Percentiles rank a stretch among this genome's conserved stretches.
These are phyloP conservation scores for Apoda limacodes DNA, from an alignment of 2,888 invertebrate species.

Conservation along the genomic window DNA sequence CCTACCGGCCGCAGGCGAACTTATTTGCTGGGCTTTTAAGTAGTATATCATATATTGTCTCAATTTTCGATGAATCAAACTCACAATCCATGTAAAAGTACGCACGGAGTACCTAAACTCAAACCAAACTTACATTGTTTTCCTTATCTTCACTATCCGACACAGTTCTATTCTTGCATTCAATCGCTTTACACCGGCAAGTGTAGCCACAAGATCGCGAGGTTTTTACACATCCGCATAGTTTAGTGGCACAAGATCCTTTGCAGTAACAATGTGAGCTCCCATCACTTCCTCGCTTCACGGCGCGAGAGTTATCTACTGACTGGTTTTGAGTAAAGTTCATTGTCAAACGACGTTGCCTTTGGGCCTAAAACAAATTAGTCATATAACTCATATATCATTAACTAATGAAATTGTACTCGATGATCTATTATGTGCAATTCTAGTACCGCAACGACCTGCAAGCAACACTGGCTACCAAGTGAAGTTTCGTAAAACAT, in stretches of 20 bases:
- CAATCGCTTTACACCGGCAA: slow-evolving; percentile 64
- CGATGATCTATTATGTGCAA: no score
- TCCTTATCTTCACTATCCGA: slow-evolving; percentile 47
- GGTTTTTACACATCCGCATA: slow-evolving; percentile 72
- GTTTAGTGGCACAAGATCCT: slow-evolving; percentile 65
- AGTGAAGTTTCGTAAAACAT: no score
- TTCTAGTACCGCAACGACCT: no score
- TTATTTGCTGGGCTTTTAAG: no score
- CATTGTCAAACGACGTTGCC: slow-evolving; percentile 49
- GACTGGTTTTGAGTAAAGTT: slow-evolving; percentile 37
- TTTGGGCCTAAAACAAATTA: no score
- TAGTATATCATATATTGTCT: no score
- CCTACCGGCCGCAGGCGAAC: no score
- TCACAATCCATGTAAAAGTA: no score
- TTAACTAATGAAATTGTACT: no score
- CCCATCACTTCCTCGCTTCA: slow-evolving; percentile 70
- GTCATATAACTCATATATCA: no score
- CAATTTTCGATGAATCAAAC: no score
- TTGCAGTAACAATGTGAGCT: slow-evolving; percentile 72
- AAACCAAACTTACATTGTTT: slow-evolving; percentile 29
- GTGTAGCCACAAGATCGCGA: slow-evolving; percentile 44
- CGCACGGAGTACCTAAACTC: not conserved
- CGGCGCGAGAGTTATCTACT: slow-evolving; percentile 8
- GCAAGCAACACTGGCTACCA: no score
- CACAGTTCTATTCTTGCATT: slow-evolving; percentile 43